Evolutionary conservation across 2,113 vertebrate species (phyloP).

Genomic region (Labrus mixtus): DNA sequence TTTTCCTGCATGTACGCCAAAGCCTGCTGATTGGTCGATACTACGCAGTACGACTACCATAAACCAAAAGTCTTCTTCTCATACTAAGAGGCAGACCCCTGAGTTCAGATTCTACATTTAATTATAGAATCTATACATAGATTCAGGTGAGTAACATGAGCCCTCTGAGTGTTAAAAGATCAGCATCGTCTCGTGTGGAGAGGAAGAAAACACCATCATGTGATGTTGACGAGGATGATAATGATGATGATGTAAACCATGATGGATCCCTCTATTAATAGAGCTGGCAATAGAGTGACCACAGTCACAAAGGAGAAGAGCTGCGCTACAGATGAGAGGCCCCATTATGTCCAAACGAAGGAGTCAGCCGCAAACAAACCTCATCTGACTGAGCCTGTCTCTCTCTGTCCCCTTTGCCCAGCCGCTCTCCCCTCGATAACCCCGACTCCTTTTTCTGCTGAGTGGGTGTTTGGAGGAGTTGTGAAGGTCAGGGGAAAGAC

Average conservation of each 20-base stretch:
- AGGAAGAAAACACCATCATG: constrained; percentile 68
- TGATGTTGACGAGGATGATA: constrained; percentile 72
- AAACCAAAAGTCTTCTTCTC: no score
- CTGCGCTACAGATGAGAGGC: constrained; percentile 68
- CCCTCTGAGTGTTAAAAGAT: constrained; percentile 10
- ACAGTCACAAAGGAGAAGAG: constrained; percentile 67
- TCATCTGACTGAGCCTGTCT: constrained; percentile 57
- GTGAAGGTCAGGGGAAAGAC: constrained; percentile 73
- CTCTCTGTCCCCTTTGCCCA: constrained; percentile 40
- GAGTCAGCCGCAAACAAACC: constrained; percentile 74
- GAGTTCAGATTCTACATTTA: no score
- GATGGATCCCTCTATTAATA: constrained; percentile 82
- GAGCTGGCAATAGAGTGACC: constrained; percentile 63
- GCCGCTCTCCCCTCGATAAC: constrained; percentile 28
- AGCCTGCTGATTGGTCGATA: no score
- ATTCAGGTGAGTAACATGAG: neutral
- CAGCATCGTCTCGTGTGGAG: constrained; percentile 20
- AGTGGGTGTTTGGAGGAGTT: constrained; percentile 72
- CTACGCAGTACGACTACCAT: no score
- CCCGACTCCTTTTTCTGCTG: constrained; percentile 74
- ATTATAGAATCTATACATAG: neutral
- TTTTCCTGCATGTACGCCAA: no score
- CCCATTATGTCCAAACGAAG: constrained; percentile 80
- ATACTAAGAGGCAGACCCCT: no score
- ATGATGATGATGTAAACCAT: constrained; percentile 67